A percentile compares a stretch with the other conserved stretches of the same genome.
phyloP scores from a whole-genome alignment of 2,797 vertebrate species.

The Sebastes glaucus region DNA sequence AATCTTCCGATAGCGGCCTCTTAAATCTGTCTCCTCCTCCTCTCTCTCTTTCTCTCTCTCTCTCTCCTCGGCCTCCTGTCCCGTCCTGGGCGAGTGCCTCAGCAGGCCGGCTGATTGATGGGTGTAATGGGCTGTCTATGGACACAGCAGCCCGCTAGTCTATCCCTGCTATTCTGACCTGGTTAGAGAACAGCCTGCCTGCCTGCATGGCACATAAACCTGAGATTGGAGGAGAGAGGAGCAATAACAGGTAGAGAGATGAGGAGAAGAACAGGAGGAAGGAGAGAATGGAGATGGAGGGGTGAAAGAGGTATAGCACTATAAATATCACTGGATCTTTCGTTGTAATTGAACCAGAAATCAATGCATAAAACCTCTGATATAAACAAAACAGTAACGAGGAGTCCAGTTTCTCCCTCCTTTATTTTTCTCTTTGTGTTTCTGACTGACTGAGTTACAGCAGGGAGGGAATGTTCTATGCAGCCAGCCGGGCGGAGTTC shows the following conservation, averaged over 20 bases:
- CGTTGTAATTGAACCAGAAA: not conserved
- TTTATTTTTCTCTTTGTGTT: not conserved
- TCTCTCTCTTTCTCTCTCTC: not conserved
- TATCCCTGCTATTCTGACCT: conserved; percentile 30
- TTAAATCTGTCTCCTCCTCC: conserved; percentile 45
- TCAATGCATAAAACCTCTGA: not conserved
- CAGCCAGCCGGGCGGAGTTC: not conserved
- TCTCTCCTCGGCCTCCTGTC: conserved; percentile 5
- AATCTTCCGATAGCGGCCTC: conserved; percentile 35
- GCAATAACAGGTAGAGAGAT: not conserved
- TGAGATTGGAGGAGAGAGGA: not conserved
- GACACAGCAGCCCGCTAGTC: conserved; percentile 30
- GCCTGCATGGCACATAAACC: conserved; percentile 14
- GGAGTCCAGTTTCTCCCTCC: not conserved
- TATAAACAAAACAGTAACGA: not conserved
- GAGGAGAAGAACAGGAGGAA: not conserved
- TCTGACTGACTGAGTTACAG: not conserved
- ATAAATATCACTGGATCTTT: not conserved
- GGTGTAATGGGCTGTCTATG: conserved; percentile 53
- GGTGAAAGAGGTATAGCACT: not conserved
- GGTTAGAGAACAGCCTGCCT: conserved; percentile 37
- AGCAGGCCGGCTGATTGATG: conserved; percentile 53
- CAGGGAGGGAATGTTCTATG: conserved; percentile 15
- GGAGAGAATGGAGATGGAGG: not conserved
- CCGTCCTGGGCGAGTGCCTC: conserved; percentile 31